A percentile compares a stretch with the other conserved stretches of the same genome.
Conservation (phyloP, 2,113 vertebrate species). For the Pungitius pungitius region DNA sequence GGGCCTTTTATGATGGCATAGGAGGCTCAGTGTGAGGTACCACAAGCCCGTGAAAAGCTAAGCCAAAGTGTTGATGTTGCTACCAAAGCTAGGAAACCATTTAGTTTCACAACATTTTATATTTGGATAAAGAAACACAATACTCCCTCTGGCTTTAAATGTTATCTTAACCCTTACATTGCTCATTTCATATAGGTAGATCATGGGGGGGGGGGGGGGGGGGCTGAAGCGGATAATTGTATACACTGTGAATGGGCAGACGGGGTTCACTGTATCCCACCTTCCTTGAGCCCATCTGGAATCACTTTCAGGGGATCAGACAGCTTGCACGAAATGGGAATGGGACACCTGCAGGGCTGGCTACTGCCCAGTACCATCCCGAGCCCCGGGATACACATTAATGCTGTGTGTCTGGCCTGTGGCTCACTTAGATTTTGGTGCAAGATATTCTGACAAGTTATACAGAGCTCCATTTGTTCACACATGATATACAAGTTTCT, state of each 20-base stretch:
- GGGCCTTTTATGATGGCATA: slow-evolving; percentile 22
- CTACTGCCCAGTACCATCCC: slow-evolving; percentile 66
- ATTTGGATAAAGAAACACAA: slow-evolving; percentile 72
- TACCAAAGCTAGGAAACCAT: slow-evolving; percentile 49
- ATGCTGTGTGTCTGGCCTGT: slow-evolving; percentile 35
- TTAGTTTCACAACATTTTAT: slow-evolving; percentile 70
- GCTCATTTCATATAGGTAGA: slow-evolving; percentile 69
- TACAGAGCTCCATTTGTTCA: slow-evolving; percentile 39
- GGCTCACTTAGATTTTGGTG: slow-evolving; percentile 52
- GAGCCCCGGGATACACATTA: slow-evolving; percentile 50
- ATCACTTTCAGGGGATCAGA: slow-evolving; percentile 77
- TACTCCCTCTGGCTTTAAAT: slow-evolving; percentile 53
- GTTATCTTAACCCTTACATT: slow-evolving; percentile 73
- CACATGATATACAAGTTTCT: slow-evolving; percentile 29
- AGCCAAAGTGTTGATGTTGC: slow-evolving; percentile 62
- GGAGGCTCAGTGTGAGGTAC: slow-evolving; percentile 43
- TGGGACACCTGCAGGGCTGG: slow-evolving; percentile 73
- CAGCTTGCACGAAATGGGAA: slow-evolving; percentile 73
- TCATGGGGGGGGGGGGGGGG: slow-evolving; percentile 48
- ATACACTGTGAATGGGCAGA: slow-evolving; percentile 71
- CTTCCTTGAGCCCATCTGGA: slow-evolving; percentile 77
- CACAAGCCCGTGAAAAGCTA: slow-evolving; percentile 38
- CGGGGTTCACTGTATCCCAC: slow-evolving; percentile 66
- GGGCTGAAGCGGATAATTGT: slow-evolving; percentile 76
- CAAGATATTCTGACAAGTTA: slow-evolving; percentile 47